A percentile compares a stretch with the other conserved stretches of the same genome.
Evolutionary conservation across 2,113 vertebrate species (phyloP).

Genomic region (Centropus unirufus): DNA sequence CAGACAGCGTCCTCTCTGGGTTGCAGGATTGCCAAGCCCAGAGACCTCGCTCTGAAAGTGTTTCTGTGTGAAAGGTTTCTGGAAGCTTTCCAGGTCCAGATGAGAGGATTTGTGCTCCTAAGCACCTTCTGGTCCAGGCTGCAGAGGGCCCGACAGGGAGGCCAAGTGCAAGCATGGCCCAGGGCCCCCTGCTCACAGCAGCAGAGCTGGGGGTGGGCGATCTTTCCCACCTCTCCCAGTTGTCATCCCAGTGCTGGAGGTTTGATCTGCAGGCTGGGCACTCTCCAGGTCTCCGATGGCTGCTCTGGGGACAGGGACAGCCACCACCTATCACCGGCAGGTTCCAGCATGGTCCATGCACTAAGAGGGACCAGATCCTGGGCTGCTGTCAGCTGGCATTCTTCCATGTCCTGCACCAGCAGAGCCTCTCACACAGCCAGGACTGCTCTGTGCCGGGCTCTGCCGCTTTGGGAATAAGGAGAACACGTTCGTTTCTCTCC

Average conservation of each 20-base stretch:
- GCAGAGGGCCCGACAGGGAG: not conserved
- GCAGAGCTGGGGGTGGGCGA: not conserved
- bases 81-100: not conserved
- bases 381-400: constrained; percentile 7
- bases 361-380: constrained; percentile 23
- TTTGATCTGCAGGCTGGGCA: not conserved
- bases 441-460: not conserved
- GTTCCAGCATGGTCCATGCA: not conserved
- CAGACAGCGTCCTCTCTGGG: not conserved
- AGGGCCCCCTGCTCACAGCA: fast-evolving
- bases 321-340: not conserved
- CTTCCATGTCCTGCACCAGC: constrained; percentile 16
- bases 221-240: not conserved
- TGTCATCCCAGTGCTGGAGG: not conserved
- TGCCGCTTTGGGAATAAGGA: not conserved
- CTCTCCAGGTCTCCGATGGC: not conserved
- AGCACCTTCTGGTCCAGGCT: not conserved
- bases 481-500: not conserved
- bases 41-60: not conserved
- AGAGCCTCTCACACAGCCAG: not conserved
- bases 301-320: not conserved
- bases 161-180: not conserved
- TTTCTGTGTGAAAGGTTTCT: not conserved
- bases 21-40: not conserved
- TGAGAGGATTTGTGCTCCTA: not conserved